Evolutionary conservation across 1,140 invertebrate genomes (phyloP), one percentile per base, ranked within the genome.

Genomic region (Drosophila hydei): DNA sequence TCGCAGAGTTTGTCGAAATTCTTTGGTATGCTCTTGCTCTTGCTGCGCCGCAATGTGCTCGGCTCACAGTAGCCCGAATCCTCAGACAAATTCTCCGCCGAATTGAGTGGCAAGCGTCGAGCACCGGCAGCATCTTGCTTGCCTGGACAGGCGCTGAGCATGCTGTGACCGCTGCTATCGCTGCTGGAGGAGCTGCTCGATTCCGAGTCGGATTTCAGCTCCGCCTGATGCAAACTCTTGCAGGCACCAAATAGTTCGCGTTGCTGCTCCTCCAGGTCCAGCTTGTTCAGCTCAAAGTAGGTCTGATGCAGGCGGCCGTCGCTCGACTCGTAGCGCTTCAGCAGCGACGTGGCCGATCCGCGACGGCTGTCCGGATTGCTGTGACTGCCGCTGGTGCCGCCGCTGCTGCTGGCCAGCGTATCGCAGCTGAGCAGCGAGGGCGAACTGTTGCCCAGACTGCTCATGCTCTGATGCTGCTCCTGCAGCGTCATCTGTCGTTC

Each of bases 1-100:
- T 91, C 90, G 67, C 71, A 89, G 38, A 91, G 88, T 33, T 90
- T 90, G 33, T 91, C 83, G 61, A 92, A 92, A 87, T 92, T 92
- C 73, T 89, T 84, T 61, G 92, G 89, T 62, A 92, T 91, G 47
- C 91, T 93, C 69, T 89, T 92, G 42, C 90, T 92, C 77, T 92
- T 92, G 50, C 77, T 75, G 23, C 89, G 89, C 19, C 90, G 67
- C 72, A 91, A 80, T 54, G 85, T 91, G 50, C 93, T 91, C 61
- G 93, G 93, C 75, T 95, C 94, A 63, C 95, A 94, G 91, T 95
- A 96, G 16, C 95, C 95, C 68, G 95, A 95, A 90, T 96, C 95
- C 80, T 96, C 95, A 75, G 95, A 95, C 38, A 96, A 91, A 92
- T 95, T 96, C 79, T 96, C 95, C 2, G 93, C 93, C 23, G 95